phyloP scores from a whole-genome alignment of 2,113 vertebrate genomes.

The Sylvietta virens region DNA sequence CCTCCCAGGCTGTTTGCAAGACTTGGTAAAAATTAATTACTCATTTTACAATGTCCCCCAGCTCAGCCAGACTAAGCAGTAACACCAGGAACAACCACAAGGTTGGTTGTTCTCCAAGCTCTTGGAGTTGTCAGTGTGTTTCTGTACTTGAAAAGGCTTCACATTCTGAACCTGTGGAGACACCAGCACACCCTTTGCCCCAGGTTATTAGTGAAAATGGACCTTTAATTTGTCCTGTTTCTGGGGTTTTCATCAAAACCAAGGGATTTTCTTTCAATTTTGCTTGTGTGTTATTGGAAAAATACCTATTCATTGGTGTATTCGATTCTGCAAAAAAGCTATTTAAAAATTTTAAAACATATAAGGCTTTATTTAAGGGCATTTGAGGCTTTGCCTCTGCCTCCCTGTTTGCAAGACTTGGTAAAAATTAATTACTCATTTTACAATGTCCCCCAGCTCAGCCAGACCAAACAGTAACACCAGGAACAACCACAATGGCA shows the following conservation, averaged over 20 bases:
- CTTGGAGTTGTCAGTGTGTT: too few species aligned
- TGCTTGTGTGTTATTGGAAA: not conserved
- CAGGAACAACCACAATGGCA: not conserved
- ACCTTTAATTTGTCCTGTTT: not conserved
- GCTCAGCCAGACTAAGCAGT: not conserved
- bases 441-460: not conserved
- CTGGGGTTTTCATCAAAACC: not conserved
- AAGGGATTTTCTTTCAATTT: not conserved
- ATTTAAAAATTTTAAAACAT: not conserved
- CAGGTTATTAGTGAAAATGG: not conserved
- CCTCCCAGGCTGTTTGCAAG: not conserved
- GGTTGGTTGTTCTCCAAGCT: too few species aligned
- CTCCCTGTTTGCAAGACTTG: not conserved
- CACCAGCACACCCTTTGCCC: not conserved
- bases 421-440: not conserved
- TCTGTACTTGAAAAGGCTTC: too few species aligned
- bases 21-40: not conserved
- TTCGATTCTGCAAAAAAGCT: not conserved
- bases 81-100: not conserved
- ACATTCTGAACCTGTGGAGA: too few species aligned
- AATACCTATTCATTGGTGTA: not conserved
- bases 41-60: not conserved
- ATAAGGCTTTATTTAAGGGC: not conserved
- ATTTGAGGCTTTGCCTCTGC: not conserved
- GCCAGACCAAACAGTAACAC: not conserved